phyloP scores from a whole-genome alignment of 2,888 invertebrate species.

The Lysandra coridon region DNA sequence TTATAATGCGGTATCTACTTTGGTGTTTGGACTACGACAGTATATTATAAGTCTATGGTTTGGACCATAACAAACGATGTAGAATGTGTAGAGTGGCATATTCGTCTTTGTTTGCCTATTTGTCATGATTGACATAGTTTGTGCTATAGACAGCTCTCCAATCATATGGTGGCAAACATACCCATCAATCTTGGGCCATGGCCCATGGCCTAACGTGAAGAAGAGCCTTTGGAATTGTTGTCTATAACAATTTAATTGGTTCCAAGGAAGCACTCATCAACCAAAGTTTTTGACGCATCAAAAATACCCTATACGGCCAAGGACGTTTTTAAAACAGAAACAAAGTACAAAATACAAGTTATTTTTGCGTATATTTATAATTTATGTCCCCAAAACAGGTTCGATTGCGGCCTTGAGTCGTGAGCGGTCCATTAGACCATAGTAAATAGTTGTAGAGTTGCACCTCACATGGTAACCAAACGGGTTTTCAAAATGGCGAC shows the following conservation, averaged over 20 bases:
- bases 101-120: too few species aligned
- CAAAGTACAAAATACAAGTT: background rate
- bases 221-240: background rate
- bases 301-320: background rate
- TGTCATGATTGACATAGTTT: too few species aligned
- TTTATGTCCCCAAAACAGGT: slow-evolving; percentile 4
- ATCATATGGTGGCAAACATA: too few species aligned
- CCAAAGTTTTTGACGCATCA: background rate
- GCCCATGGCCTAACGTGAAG: too few species aligned
- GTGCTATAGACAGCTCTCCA: too few species aligned
- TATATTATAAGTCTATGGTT: too few species aligned
- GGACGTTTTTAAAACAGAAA: background rate
- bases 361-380: background rate
- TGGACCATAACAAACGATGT: too few species aligned
- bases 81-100: too few species aligned
- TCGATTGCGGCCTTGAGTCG: slow-evolving; percentile 17
- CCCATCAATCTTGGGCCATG: too few species aligned
- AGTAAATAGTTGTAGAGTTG: slow-evolving; percentile 10
- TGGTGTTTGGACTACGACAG: background rate
- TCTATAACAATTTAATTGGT: background rate
- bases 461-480: background rate
- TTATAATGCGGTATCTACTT: background rate
- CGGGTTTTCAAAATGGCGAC: slow-evolving; percentile 6
- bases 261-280: background rate
- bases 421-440: slow-evolving; percentile 7